Conservation (phyloP, 2,113 vertebrate species). For the Crotalus tigris region DNA sequence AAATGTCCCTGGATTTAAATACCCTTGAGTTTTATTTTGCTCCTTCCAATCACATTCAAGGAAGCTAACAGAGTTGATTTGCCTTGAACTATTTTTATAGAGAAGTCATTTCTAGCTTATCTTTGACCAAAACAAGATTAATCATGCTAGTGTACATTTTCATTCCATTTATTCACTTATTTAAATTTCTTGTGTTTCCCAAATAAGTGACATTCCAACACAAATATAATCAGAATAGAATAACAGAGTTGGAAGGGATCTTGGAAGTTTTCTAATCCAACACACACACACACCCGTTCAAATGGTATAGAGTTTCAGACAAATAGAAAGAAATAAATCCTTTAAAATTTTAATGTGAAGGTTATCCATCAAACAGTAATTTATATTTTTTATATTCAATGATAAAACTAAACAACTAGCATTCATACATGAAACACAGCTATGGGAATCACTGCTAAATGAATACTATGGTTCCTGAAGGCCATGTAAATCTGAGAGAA, state of each 20-base stretch:
- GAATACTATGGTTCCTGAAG: background rate
- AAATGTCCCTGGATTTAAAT: slow-evolving; percentile 64
- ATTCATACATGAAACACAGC: too few species aligned
- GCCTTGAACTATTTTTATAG: slow-evolving; percentile 67
- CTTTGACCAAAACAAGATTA: slow-evolving; percentile 59
- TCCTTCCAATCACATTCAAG: slow-evolving; percentile 61
- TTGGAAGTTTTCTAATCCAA: background rate
- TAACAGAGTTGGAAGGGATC: background rate
- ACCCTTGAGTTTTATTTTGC: slow-evolving; percentile 63
- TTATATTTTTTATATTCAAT: background rate
- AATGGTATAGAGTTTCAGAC: background rate
- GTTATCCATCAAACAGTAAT: background rate
- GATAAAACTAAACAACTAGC: background rate
- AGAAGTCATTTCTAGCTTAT: slow-evolving; percentile 55
- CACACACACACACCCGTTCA: too few species aligned
- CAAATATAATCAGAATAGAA: background rate
- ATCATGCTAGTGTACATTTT: background rate
- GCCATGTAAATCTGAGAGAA: background rate
- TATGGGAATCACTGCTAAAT: too few species aligned
- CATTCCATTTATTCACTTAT: background rate
- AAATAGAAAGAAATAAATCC: background rate
- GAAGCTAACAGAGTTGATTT: slow-evolving; percentile 59
- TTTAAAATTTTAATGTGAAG: background rate
- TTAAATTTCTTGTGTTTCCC: background rate
- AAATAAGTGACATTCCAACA: background rate